Base-by-base conservation (phyloP, 37 sponge, comb jelly and placozoan genomes). In the Hexactinellida sp. region DNA sequence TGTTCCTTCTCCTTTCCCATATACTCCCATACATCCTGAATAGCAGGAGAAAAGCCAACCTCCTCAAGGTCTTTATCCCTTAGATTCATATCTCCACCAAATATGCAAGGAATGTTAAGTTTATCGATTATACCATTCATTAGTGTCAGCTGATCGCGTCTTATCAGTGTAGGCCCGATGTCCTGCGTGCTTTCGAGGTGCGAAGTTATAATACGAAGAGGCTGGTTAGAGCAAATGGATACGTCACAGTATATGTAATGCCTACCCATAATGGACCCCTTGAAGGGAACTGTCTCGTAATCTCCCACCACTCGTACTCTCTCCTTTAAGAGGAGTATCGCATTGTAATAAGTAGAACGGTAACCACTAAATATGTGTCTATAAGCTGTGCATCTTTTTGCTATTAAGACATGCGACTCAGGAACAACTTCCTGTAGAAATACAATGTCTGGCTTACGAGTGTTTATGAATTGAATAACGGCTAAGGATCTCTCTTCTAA, bases 61-160 rank as follows among this genome's bases (percentile, higher is more conserved):
- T 25, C 83, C 34, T 51, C 34, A 30, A 93, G 89, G 39, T 93
- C 94, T 19, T 63, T 36, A 82, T 93, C 94, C 34, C 91, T 51
- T 1, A 93, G 38, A 39, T 93, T 93, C 54, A 93, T 37, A 87
- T 93, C 94, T 0, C 94, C 94, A 19, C 90, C 94, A 55, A 93
- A 90, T 24, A 93, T 91, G 37, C 92, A 89, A 9, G 51, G 76
- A 25, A n/a, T 25, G 13, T 63, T 63, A 5, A 63, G 30, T 23
- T 63, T 63, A 25, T 28, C 34, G 13, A 63, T 63, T 23, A 63
- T 21, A 28, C 13, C 34, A n/a, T 28, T 63, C 76, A 63, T 63
- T 25, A 25, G 13, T 32, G 1, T 28, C 76, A 63, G 13, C 13
- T 63, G 76, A n/a, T 63, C 76, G 34, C 76, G 76, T 63, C 76